Base-by-base conservation (phyloP, 2,797 vertebrate genomes). In the Acanthurus leucopareius region DNA sequence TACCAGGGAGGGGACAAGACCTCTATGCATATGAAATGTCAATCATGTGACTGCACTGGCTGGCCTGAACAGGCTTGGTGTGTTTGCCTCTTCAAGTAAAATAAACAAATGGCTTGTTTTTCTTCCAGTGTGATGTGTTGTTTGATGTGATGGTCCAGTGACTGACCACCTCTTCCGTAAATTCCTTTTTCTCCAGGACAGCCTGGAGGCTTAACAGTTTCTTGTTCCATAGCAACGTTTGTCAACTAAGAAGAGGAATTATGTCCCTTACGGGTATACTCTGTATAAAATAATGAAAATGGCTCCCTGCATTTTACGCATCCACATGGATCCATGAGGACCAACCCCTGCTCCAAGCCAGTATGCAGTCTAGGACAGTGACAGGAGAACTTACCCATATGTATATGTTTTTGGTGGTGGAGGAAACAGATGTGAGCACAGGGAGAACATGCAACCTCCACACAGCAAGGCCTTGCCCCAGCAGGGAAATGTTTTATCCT, bases 51-150 rank as follows among this genome's bases (percentile, higher is more conserved):
- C 64, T 73, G 69, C 25, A 49, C 71, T 10, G 73, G 53, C 82
- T 72, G 77, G 44, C 65, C 69, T 53, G 61, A 85, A 67, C 74
- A 73, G 58, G 77, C 76, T 28, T 3, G 10, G n/a, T 84, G 73
- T 73, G 60, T 58, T 40, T 57, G 64, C 80, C 52, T 80, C 40
- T 79, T 78, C 42, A 65, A 77, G 42, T 75, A 25, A 87, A 85
- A 74, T 78, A 0, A 93, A 91, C 93, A 94, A 94, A 92, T 66
- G 59, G 42, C 71, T 84, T 86, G 60, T 86, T 92, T 83, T 88
- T 66, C 71, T 67, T 79, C 44, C 28, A 69, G 20, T 83, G n/a
- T 67, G 10, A 47, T 71, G 58, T 90, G 63, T 82, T 75, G 56
- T 14, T 79, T 83, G 49, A 32, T 83, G 49, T 66, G 16, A 69